These are phyloP conservation scores for Gasterosteus nipponicus DNA, from an alignment of 2,113 vertebrate genomes.

Conservation along the genomic window DNA sequence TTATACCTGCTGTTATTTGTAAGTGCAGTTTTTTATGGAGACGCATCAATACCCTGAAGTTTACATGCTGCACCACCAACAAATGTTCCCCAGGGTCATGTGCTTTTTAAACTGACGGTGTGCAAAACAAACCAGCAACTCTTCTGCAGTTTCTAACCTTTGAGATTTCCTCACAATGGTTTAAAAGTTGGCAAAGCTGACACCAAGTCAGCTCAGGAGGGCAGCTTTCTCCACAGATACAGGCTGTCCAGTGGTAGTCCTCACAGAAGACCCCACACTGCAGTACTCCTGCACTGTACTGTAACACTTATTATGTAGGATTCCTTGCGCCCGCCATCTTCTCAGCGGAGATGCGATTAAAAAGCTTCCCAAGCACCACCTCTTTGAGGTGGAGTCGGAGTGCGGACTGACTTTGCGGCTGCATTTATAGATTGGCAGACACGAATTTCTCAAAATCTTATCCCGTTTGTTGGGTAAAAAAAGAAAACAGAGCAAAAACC, in stretches of 20 bases:
- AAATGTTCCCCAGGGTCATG: constrained; percentile 29
- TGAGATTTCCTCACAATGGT: constrained; percentile 12
- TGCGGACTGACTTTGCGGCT: constrained; percentile 45
- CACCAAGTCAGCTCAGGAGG: constrained; percentile 15
- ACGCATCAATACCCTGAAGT: constrained; percentile 59
- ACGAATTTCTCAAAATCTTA: background rate
- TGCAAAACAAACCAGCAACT: constrained; percentile 25
- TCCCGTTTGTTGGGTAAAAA: background rate
- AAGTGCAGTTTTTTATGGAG: constrained; percentile 57
- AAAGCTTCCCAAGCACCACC: background rate
- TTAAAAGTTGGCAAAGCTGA: constrained; percentile 4
- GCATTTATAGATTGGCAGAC: constrained; percentile 42
- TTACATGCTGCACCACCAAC: constrained; percentile 33
- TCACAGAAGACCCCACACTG: constrained; percentile 11
- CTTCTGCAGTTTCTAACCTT: constrained; percentile 24
- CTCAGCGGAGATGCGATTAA: constrained; percentile 12
- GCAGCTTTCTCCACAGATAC: constrained; percentile 24
- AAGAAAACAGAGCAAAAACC: background rate
- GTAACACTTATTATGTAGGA: background rate
- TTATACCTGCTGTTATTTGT: constrained; percentile 53
- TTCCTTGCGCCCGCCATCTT: constrained; percentile 29
- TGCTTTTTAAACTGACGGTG: constrained; percentile 29
- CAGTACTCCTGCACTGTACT: constrained; percentile 11
- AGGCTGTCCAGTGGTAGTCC: constrained; percentile 37
- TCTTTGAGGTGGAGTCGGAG: constrained; percentile 16